Conservation (phyloP, 2,888 invertebrate genomes). For the Tachina fera region DNA sequence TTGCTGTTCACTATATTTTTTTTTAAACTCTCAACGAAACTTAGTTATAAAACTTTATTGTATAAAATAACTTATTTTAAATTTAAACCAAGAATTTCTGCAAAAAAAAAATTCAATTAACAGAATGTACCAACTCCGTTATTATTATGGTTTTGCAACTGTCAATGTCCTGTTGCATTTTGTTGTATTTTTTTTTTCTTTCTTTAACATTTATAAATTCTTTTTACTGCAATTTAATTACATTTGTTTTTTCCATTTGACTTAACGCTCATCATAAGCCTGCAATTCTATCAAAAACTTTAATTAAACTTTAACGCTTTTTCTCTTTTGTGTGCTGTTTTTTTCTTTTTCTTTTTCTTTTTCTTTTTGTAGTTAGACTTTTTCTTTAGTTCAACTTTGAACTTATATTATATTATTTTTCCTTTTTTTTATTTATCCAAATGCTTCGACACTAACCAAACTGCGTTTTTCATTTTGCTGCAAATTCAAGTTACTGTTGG, state of each 20-base stretch:
- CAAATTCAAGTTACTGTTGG: slow-evolving; percentile 33
- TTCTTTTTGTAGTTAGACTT: not conserved
- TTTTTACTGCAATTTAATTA: slow-evolving; percentile 51
- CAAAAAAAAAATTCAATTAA: slow-evolving; percentile 22
- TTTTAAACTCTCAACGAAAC: not conserved
- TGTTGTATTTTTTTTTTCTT: not conserved
- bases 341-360: not conserved
- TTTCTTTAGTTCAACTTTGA: slow-evolving; percentile 60
- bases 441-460: not conserved
- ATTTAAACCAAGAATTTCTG: not conserved
- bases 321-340: slow-evolving; percentile 6
- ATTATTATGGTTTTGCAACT: not conserved
- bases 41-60: slow-evolving; percentile 25
- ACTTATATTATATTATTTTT: slow-evolving; percentile 26
- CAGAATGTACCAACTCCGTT: slow-evolving; percentile 1
- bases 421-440: not conserved
- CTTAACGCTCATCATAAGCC: slow-evolving; percentile 16
- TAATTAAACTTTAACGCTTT: slow-evolving; percentile 65
- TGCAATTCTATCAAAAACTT: slow-evolving; percentile 45
- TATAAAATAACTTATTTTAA: slow-evolving; percentile 25
- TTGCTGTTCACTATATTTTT: not conserved
- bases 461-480: not conserved
- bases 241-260: slow-evolving; percentile 30
- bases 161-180: slow-evolving; percentile 2
- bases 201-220: not conserved